Conservation (phyloP, 2,113 vertebrate species). For the Sphyrna mokarran region DNA sequence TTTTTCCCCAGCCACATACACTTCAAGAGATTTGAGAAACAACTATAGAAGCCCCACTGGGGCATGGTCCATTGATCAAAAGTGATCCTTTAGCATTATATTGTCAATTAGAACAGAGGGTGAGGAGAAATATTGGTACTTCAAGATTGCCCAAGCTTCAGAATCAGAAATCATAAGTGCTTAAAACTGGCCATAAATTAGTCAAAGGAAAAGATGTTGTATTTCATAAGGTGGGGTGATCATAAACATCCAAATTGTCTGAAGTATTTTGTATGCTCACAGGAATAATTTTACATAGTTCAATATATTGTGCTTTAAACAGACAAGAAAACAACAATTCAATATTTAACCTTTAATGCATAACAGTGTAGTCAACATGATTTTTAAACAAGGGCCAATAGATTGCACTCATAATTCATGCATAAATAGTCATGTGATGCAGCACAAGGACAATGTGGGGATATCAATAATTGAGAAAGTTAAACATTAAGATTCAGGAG, state of each 20-base stretch:
- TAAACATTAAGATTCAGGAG: conserved; percentile 33
- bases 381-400: conserved; percentile 34
- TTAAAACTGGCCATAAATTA: background rate
- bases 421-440: conserved; percentile 36
- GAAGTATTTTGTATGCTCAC: background rate
- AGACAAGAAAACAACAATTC: background rate
- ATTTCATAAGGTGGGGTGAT: background rate
- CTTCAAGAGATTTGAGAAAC: background rate
- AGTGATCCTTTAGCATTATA: too few species aligned
- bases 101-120: background rate
- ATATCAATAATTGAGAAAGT: conserved; percentile 36
- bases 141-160: background rate
- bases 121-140: background rate
- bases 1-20: too few species aligned
- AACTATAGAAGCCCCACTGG: background rate
- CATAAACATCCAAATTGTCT: background rate
- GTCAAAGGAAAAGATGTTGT: background rate
- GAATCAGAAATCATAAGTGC: background rate
- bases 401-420: conserved; percentile 38
- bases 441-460: conserved; percentile 35
- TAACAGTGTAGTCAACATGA: conserved; percentile 37
- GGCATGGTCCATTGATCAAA: too few species aligned
- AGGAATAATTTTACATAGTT: background rate
- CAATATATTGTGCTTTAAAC: background rate
- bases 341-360: conserved; percentile 32